Base-by-base conservation (phyloP, 2,888 invertebrate genomes). In the Caenorhabditis drosophilae region DNA sequence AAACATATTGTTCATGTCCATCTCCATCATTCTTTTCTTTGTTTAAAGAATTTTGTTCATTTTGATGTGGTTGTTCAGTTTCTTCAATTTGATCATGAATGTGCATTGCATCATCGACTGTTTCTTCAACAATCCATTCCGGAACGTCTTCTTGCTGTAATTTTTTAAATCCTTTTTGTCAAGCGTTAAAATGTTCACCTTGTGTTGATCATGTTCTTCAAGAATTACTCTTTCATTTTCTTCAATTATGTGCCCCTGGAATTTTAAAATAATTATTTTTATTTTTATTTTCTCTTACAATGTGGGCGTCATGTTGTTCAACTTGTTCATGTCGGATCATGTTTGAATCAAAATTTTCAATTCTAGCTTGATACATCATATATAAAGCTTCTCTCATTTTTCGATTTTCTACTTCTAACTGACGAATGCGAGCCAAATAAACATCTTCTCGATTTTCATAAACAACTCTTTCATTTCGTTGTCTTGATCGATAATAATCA, bases 121-220 rank as follows among this genome's bases (percentile, higher is more conserved):
- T 57, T 36, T 67, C 60, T 26, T 67, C 67, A 1, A 60, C 60
- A 23, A 67, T 67, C 67, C 67, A 67, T 22, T 60, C 67, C 16
- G 44, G 52, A 15, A 59, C 57, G 35, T 57, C 64, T 47, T 58
- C 27, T 22, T 35, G 34, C 16, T 25, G 22, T 18, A 40, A 40
- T n/a, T n/a, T n/a, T n/a, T n/a, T n/a, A n/a, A n/a, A n/a, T n/a
- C n/a, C n/a, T n/a, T n/a, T n/a, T n/a, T n/a, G n/a, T n/a, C n/a
- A n/a, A n/a, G 31, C 23, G 12, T 23, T 34, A 9, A 31, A 36
- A 22, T 3, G 31, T 53, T 18, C 23, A 62, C 62, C 47, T 52
- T 40, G 23, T 51, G 56, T 20, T 48, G 36, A 42, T 48, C 44
- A 25, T 56, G 48, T 16, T 51, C 57, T 26, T 53, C 49, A 7